A percentile compares a stretch with the other conserved stretches of the same genome.
phyloP scores from a whole-genome alignment of 2,113 vertebrate species.

The Theristicus caerulescens region DNA sequence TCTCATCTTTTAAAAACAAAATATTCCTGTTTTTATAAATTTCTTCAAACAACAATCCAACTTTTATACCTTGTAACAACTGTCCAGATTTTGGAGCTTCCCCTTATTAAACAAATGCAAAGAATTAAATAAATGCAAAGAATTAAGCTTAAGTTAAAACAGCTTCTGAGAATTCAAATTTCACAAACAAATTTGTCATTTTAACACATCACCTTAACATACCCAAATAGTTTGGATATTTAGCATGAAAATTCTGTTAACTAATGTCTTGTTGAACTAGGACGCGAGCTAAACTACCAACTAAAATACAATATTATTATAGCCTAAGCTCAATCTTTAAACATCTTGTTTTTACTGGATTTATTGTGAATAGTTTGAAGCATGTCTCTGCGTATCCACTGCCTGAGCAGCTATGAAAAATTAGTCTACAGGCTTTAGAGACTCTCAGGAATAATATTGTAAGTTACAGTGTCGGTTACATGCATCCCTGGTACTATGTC shows the following conservation, averaged over 20 bases:
- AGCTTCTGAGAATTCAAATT: background rate
- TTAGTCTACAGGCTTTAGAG: background rate
- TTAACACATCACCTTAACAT: background rate
- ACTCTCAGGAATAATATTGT: background rate
- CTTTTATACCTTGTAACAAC: background rate
- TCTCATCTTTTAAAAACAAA: constrained; percentile 26
- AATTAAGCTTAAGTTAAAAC: background rate
- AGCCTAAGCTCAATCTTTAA: background rate
- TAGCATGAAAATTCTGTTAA: background rate
- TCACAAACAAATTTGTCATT: background rate
- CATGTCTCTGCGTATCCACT: background rate
- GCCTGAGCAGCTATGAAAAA: background rate
- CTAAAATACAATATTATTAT: background rate
- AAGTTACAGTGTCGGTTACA: background rate
- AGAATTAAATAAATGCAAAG: background rate
- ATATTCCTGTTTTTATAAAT: background rate
- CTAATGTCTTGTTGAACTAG: background rate
- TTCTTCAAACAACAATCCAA: background rate
- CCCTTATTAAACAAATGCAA: background rate
- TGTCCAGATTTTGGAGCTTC: background rate
- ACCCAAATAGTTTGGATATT: background rate
- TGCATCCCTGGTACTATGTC: background rate
- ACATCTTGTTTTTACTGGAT: background rate
- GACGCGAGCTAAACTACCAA: background rate
- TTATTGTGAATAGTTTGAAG: background rate